Conservation (phyloP, 2,888 invertebrate genomes). For the Drosophila pseudotakahashii region DNA sequence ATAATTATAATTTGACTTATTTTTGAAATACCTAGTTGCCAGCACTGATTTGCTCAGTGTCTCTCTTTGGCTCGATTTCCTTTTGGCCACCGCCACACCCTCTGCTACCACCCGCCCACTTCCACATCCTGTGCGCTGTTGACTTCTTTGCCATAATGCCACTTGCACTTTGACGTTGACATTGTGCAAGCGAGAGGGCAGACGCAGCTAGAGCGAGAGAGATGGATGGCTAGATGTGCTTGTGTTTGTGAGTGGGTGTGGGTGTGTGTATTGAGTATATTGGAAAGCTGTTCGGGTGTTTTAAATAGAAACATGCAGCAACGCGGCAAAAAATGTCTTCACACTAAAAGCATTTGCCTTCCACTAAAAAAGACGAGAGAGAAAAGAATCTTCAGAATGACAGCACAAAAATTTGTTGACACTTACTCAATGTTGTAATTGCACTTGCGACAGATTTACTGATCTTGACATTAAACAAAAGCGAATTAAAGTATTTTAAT, state of each 20-base stretch:
- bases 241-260: slow-evolving; percentile 5
- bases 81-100: neutral
- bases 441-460: slow-evolving; percentile 15
- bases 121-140: slow-evolving; percentile 30
- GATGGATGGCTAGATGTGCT: slow-evolving; percentile 14
- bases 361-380: slow-evolving; percentile 7
- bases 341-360: slow-evolving; percentile 67
- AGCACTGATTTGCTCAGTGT: slow-evolving; percentile 25
- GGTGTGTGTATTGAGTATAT: slow-evolving; percentile 46
- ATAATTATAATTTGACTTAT: too few species aligned
- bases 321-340: slow-evolving; percentile 54
- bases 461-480: neutral
- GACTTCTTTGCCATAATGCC: slow-evolving; percentile 71
- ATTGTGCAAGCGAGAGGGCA: slow-evolving; percentile 45
- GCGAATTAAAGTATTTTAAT: neutral
- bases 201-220: slow-evolving; percentile 7
- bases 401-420: slow-evolving; percentile 47
- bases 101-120: neutral
- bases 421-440: slow-evolving; percentile 48
- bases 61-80: slow-evolving; percentile 42
- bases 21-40: too few species aligned
- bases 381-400: slow-evolving; percentile 16
- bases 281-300: slow-evolving; percentile 51
- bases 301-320: slow-evolving; percentile 65
- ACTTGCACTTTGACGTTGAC: slow-evolving; percentile 80